Conservation (phyloP, 2,888 invertebrate species). For the Enchytraeus crypticus region DNA sequence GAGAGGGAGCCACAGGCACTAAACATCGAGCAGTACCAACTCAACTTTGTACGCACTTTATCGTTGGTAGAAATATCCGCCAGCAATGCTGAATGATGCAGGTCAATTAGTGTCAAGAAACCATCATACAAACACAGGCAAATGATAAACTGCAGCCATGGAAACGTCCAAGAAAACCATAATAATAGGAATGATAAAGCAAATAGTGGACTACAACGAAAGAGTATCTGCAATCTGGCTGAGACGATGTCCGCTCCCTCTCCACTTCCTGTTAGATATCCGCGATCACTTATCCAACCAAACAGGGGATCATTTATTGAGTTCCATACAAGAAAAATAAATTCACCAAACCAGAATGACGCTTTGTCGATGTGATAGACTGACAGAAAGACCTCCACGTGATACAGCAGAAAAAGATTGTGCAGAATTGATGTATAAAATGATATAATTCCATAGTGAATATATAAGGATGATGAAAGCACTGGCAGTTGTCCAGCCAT, state of each 20-base stretch:
- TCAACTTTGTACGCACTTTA: slow-evolving; percentile 37
- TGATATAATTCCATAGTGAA: slow-evolving; percentile 41
- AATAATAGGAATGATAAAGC: slow-evolving; percentile 40
- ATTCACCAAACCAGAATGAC: slow-evolving; percentile 46
- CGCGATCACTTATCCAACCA: slow-evolving; percentile 47
- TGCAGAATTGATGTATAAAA: slow-evolving; percentile 44
- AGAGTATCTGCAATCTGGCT: slow-evolving; percentile 35
- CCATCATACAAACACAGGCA: slow-evolving; percentile 47
- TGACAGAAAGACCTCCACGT: slow-evolving; percentile 47
- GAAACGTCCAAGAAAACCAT: slow-evolving; percentile 39
- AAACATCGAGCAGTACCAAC: slow-evolving; percentile 41
- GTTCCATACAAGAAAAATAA: slow-evolving; percentile 47
- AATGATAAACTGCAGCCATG: slow-evolving; percentile 44
- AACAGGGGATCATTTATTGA: slow-evolving; percentile 48
- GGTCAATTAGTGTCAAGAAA: slow-evolving; percentile 47
- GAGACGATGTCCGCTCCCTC: slow-evolving; percentile 31
- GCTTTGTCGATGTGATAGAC: slow-evolving; percentile 47
- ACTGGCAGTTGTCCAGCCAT: too few species aligned
- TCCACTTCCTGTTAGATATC: slow-evolving; percentile 27
- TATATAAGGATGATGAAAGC: too few species aligned
- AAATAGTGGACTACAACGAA: slow-evolving; percentile 41
- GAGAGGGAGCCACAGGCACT: slow-evolving; percentile 43
- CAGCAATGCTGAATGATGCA: slow-evolving; percentile 46
- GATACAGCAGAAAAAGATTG: slow-evolving; percentile 47
- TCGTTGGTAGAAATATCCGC: slow-evolving; percentile 44